phyloP scores from a whole-genome alignment of 2,888 invertebrate genomes.

The Drosophila borborema region DNA sequence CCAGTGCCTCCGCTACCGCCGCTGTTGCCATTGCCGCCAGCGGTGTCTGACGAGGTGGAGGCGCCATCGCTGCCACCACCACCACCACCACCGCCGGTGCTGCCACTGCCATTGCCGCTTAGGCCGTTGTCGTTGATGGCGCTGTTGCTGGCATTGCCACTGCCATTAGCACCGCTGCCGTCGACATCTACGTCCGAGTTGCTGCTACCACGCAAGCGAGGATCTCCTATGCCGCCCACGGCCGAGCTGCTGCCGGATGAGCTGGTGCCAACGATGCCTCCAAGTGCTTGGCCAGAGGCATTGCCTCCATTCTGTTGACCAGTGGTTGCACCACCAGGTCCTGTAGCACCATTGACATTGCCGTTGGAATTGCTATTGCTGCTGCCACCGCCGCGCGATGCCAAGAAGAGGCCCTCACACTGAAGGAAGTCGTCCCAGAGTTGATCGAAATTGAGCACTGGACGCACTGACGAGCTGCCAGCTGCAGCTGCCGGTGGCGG shows the following conservation, averaged over 20 bases:
- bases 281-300: background rate
- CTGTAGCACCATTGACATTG: slow-evolving; percentile 20
- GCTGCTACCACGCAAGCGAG: slow-evolving; percentile 51
- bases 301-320: slow-evolving; percentile 40
- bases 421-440: slow-evolving; percentile 77
- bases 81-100: background rate
- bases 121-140: slow-evolving; percentile 1
- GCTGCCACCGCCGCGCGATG: slow-evolving; percentile 44
- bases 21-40: slow-evolving; percentile 26
- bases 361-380: slow-evolving; percentile 2
- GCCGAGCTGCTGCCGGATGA: slow-evolving; percentile 2
- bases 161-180: background rate
- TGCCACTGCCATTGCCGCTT: background rate
- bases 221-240: slow-evolving; percentile 42
- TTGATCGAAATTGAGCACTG: slow-evolving; percentile 73
- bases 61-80: slow-evolving; percentile 8
- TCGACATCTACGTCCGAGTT: slow-evolving; percentile 6
- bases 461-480: slow-evolving; percentile 37
- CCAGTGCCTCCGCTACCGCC: slow-evolving; percentile 20
- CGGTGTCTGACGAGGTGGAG: slow-evolving; percentile 5
- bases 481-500: background rate
- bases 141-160: slow-evolving; percentile 2
- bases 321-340: slow-evolving; percentile 5
- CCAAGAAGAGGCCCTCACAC: slow-evolving; percentile 72
- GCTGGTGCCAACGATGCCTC: background rate